Base-by-base conservation (phyloP, 2,888 invertebrate species). In the Spilosoma lubricipeda region DNA sequence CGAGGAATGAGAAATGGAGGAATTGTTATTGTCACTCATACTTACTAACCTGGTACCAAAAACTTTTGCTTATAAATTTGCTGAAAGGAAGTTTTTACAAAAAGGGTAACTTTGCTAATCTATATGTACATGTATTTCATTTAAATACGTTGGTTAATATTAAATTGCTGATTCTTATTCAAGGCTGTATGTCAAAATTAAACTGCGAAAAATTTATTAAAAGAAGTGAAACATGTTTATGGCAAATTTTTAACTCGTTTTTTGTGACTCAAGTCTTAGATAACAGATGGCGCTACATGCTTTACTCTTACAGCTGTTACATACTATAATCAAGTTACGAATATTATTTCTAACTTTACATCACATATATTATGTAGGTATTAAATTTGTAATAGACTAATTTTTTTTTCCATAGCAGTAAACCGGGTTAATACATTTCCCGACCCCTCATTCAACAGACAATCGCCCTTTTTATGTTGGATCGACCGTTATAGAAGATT, bases 401-500 rank as follows among this genome's bases (percentile, higher is more conserved):
- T 67, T 59, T 76, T 65, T 59, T 74, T 78, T 76, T 75, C 72
- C 36, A 71, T 56, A n/a, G 74, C 42, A 36, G 13, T 75, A 72
- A 76, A 42, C 73, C 42, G 77, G 70, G 77, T 76, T 74, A 74
- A 70, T 80, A 81, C 81, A 84, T 78, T 78, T 85, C 74, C 74
- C 79, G 79, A 87, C 87, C 82, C 82, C 82, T 88, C 52, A 56
- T 56, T 56, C 87, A 83, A 85, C 85, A 86, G 84, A 84, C 83
- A 81, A 80, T 78, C 79, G 84, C 86, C 89, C 82, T 86, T 88
- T 88, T 88, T 87, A 84, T 83, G 85, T 85, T 75, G 77, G 83
- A 81, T 82, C 82, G 85, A 82, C 84, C 85, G 85, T 90, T 88
- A 86, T 81, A 77, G 80, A 86, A 87, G 87, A 90, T 89, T 90